phyloP scores from a whole-genome alignment of 2,113 vertebrate species.

The Poeciliopsis turrubarensis region DNA sequence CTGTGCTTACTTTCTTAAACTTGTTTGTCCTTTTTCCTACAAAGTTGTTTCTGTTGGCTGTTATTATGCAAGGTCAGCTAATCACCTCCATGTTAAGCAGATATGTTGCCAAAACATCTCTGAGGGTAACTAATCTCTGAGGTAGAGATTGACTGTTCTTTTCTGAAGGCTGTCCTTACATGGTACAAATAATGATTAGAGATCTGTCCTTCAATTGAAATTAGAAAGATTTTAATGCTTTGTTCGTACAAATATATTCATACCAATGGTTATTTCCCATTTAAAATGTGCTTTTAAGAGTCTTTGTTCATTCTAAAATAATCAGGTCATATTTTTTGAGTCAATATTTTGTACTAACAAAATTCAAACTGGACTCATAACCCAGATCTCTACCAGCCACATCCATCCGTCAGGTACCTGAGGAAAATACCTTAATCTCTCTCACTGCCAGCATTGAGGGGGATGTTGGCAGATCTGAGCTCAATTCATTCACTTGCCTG shows the following conservation, averaged over 20 bases:
- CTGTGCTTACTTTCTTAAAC: background rate
- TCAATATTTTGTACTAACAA: background rate
- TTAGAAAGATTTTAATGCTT: background rate
- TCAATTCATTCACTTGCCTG: too few relatives aligned
- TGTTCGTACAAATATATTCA: background rate
- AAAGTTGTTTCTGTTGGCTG: background rate
- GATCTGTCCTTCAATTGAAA: background rate
- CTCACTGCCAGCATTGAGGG: too few relatives aligned
- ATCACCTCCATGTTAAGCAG: conserved; percentile 47
- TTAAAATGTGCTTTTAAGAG: background rate
- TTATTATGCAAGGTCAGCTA: conserved; percentile 31
- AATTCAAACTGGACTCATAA: background rate
- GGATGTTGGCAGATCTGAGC: too few relatives aligned
- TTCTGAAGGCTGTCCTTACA: conserved; percentile 5
- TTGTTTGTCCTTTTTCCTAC: background rate
- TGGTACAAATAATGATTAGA: background rate
- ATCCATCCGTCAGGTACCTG: too few relatives aligned
- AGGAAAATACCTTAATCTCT: too few relatives aligned
- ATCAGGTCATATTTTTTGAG: background rate
- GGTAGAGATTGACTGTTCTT: conserved; percentile 24
- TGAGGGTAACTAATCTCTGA: conserved; percentile 33
- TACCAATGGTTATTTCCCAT: too few relatives aligned
- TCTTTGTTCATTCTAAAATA: background rate
- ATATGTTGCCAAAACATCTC: conserved; percentile 20
- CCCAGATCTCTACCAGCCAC: too few relatives aligned